Percentiles rank a stretch among this genome's conserved stretches.
These are phyloP conservation scores for Harpalus rufipes DNA, from an alignment of 2,888 invertebrate species.

Conservation along the genomic window DNA sequence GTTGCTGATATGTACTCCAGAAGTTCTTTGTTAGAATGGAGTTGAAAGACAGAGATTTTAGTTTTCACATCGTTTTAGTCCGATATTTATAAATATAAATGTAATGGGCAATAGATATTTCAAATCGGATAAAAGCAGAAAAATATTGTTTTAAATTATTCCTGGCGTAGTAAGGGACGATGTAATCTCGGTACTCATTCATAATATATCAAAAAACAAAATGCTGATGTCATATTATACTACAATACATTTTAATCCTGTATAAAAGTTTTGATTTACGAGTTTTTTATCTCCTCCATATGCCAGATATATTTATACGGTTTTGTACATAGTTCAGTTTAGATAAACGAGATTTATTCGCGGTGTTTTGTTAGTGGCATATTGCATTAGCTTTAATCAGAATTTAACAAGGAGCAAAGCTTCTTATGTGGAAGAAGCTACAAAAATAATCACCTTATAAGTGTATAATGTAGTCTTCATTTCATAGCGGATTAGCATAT, in stretches of 20 bases:
- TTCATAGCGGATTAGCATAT: slow-evolving; percentile 38
- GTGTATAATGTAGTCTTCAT: slow-evolving; percentile 57
- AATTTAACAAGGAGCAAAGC: slow-evolving; percentile 25
- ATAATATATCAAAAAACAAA: slow-evolving; percentile 47
- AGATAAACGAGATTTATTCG: slow-evolving; percentile 32
- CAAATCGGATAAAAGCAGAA: slow-evolving; percentile 2
- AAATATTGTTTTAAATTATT: slow-evolving; percentile 21
- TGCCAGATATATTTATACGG: slow-evolving; percentile 35
- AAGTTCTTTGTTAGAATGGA: neutral
- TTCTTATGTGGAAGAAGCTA: slow-evolving; percentile 37
- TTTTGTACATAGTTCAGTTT: slow-evolving; percentile 29
- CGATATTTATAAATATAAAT: neutral
- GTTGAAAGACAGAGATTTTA: neutral
- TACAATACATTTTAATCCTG: slow-evolving; percentile 43
- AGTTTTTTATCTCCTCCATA: slow-evolving; percentile 32
- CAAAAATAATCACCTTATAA: slow-evolving; percentile 57
- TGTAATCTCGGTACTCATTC: slow-evolving; percentile 38
- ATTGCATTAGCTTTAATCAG: slow-evolving; percentile 37
- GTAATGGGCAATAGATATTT: neutral
- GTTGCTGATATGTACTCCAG: too few species aligned
- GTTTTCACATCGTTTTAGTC: neutral
- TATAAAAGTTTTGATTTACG: slow-evolving; percentile 40
- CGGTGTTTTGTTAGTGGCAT: neutral
- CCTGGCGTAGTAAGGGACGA: neutral
- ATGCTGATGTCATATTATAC: slow-evolving; percentile 48